Conservation (phyloP, 2,888 invertebrate species). For the Artemia sp. region DNA sequence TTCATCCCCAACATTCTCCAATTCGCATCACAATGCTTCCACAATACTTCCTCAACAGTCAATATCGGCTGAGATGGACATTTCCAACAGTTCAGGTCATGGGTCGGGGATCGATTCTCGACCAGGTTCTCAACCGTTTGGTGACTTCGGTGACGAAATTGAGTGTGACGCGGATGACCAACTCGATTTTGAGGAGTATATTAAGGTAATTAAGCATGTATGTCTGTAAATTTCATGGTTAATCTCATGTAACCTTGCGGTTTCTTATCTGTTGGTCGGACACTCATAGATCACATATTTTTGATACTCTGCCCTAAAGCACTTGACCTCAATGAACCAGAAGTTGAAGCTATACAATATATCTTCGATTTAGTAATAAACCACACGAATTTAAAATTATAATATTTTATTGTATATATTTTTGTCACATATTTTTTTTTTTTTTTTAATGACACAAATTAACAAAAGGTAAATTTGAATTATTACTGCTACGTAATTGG, state of each 20-base stretch:
- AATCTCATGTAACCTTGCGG: not conserved
- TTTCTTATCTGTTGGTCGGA: conserved; percentile 1
- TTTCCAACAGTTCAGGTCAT: conserved; percentile 30
- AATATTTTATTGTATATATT: too few species aligned
- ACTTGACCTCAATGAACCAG: too few species aligned
- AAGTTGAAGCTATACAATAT: too few species aligned
- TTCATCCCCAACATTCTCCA: conserved; percentile 22
- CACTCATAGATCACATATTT: too few species aligned
- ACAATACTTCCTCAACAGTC: conserved; percentile 41
- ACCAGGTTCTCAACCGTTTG: conserved; percentile 25
- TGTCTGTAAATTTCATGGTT: conserved; percentile 20
- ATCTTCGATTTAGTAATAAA: too few species aligned
- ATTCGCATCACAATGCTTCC: conserved; percentile 27
- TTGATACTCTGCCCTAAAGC: too few species aligned
- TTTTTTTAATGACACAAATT: too few species aligned
- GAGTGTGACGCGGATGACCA: conserved; percentile 30
- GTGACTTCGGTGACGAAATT: conserved; percentile 29
- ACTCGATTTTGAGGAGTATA: conserved; percentile 6
- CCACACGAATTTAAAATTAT: too few species aligned
- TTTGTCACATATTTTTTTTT: too few species aligned
- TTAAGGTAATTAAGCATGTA: conserved; percentile 3
- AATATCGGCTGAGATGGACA: conserved; percentile 74
- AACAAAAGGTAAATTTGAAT: too few species aligned
- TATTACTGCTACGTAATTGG: too few species aligned
- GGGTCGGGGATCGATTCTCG: conserved; percentile 41